A percentile compares a stretch with the other conserved stretches of the same genome.
These are phyloP conservation scores for Zaprionus capensis DNA, from an alignment of 1,140 invertebrate species.

Conservation along the genomic window DNA sequence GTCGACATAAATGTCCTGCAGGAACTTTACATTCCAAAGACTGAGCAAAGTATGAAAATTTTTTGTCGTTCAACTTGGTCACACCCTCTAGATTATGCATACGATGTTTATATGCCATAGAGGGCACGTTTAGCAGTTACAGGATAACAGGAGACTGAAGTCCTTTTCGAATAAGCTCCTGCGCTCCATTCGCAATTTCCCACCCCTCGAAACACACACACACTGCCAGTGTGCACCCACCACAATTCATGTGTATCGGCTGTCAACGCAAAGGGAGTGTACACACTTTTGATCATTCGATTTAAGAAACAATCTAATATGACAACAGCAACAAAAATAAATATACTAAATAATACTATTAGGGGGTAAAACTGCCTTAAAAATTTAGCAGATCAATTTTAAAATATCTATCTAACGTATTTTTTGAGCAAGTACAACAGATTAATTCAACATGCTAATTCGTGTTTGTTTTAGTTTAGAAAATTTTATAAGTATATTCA, in stretches of 20 bases:
- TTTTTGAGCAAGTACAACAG: too few relatives aligned
- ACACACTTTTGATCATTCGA: constrained; percentile 24
- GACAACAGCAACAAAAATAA: neutral
- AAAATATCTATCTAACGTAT: too few relatives aligned
- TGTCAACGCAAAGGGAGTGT: neutral
- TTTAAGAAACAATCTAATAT: neutral
- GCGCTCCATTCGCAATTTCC: constrained; percentile 40
- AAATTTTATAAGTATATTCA: too few relatives aligned
- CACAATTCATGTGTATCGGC: neutral
- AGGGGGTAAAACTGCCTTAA: too few relatives aligned
- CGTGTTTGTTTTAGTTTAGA: too few relatives aligned
- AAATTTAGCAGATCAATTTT: too few relatives aligned
- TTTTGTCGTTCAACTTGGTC: constrained; percentile 82
- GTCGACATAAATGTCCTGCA: constrained; percentile 64
- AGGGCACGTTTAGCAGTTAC: constrained; percentile 49
- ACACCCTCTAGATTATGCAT: constrained; percentile 79
- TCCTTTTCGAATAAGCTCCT: constrained; percentile 23
- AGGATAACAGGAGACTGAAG: constrained; percentile 64
- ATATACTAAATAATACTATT: too few relatives aligned
- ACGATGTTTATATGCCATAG: constrained; percentile 57
- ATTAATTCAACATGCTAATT: too few relatives aligned
- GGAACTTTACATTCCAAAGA: constrained; percentile 83
- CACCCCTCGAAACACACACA: constrained; percentile 33
- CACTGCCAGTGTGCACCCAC: constrained; percentile 27
- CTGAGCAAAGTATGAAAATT: constrained; percentile 84